Base-by-base conservation (phyloP, 2,797 vertebrate genomes). In the Scolopax rusticola region DNA sequence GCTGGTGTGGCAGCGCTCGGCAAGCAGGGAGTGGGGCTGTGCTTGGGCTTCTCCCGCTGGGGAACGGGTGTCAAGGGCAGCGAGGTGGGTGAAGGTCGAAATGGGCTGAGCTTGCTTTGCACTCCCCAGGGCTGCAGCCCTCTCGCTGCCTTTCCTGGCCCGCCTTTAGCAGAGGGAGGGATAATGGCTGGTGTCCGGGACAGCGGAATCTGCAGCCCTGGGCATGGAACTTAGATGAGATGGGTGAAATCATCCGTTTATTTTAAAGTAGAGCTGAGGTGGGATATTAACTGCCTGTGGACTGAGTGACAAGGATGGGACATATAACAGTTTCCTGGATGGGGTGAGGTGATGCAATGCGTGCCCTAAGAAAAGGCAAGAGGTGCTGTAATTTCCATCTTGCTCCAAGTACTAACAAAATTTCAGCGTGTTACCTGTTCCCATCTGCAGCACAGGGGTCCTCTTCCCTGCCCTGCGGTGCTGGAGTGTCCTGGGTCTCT, bases 361-460 rank as follows among this genome's bases (percentile, higher is more conserved):
- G 0, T 12, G 16, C 33, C 19, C 19, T 17, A 4, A 11, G 32
- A 4, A 32, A 24, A 38, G n/a, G 59, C 45, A 17, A 16, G 6
- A 30, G 24, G 10, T 19, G 65, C 45, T 30, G 30, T 12, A 8
- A 30, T 15, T 43, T 21, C 38, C 8, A 2, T 19, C 24, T 48
- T 16, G 33, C 47, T 32, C 18, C 6, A 4, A 30, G 15, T 28
- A 60, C 38, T 24, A 8, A 53, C 56, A 12, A 5, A 3, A 36
- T 36, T 15, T 4, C 2, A 1, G 19, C 0, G 8, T n/a, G 41
- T 43, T 25, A 25, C 21, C 14, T 3, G 0, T 51, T 15, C 64
- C 28, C 18, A 2, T 6, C 6, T 20, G 45, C 25, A 27, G 57
- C 21, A 3, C 56, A 4, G 15, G 1, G 1, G 11, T 33, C 27